Evolutionary conservation across 1,140 invertebrate genomes (phyloP), one percentile per base, ranked within the genome.

Genomic region (Ditylenchus dipsaci): DNA sequence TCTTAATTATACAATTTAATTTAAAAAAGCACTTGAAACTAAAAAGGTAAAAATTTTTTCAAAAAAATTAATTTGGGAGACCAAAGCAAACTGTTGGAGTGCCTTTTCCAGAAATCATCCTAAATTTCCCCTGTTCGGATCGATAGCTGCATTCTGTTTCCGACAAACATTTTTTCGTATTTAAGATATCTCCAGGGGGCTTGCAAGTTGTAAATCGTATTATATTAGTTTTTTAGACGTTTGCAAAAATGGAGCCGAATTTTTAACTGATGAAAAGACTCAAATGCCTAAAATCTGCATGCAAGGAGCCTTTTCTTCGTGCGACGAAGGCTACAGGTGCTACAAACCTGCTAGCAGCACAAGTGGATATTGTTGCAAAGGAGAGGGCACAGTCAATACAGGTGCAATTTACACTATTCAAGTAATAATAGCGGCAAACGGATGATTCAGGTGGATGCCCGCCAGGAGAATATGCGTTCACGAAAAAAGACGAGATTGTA

Each of bases 211-310:
- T n/a, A n/a, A n/a, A n/a, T n/a, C n/a, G n/a, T n/a, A n/a, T n/a
- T n/a, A n/a, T n/a, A n/a, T n/a, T n/a, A n/a, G n/a, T n/a, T n/a
- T n/a, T 79, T 68, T 63, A 79, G 78, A 80, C 47, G 75, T 80
- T 17, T 80, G 78, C 65, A 66, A 72, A 58, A 68, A 69, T 19
- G 80, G 78, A 49, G 65, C 67, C 8, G 79, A 77, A 62, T 80
- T 80, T 67, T 58, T 77, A 0, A 69, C 78, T 43, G 78, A 80
- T 30, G 80, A 82, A 17, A 79, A 72, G 38, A 77, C 80, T 7
- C 74, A 75, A 61, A 81, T 81, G 79, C 78, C 78, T 15, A 65
- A 72, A 47, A 74, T 76, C 21, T 80, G 78, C 57, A 80, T 78
- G 11, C 78, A 72, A 43, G 78, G 79, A 23, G 70, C 79, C 13